Evolutionary conservation across 2,797 vertebrate species (phyloP), one percentile per base, ranked within the genome.

Genomic region (Darevskia mixta): DNA sequence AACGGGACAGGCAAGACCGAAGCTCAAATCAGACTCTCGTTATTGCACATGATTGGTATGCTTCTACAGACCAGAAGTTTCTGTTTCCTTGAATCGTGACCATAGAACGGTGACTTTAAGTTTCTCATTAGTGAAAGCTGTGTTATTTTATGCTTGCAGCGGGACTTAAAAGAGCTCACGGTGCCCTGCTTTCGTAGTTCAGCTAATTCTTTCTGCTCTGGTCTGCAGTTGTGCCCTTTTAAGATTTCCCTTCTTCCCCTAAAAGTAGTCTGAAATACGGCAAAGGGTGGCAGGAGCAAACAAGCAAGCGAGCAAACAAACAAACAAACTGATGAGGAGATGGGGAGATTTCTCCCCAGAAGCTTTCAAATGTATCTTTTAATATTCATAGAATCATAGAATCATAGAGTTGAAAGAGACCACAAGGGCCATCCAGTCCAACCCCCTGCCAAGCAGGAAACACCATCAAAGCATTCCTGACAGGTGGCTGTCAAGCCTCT

Each of bases 181-280:
- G 3, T 8, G 73, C 92, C 87, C 93, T 92, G 90, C 91, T 93
- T 92, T 93, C 92, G 86, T 55, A 55, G 94, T 95, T 95, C 95
- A 95, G 80, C 93, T 94, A 86, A 92, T 94, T 94, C 95, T 94
- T 94, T 93, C 89, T 93, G 90, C 92, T 84, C 89, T 92, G 94
- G 94, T 84, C 91, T 90, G 90, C 91, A 93, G 94, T 94, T 87
- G 87, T 90, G 38, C 1, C 41, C 71, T 83, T 49, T 32, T 32
- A 23, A 10, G 5, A 72, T 58, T 72, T 91, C 71, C 3, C 20
- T 61, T 75, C 75, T 23, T 35, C 10, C 92, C 91, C 85, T 90
- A 64, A 87, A 89, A 88, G 77, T 41, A 41, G 89, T 77, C 67
- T 85, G 90, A 66, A 72, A 55, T 1, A 77, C 86, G 79, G 17